phyloP scores from a whole-genome alignment of 2,888 invertebrate genomes.

The Carpatolechia fugitivella region DNA sequence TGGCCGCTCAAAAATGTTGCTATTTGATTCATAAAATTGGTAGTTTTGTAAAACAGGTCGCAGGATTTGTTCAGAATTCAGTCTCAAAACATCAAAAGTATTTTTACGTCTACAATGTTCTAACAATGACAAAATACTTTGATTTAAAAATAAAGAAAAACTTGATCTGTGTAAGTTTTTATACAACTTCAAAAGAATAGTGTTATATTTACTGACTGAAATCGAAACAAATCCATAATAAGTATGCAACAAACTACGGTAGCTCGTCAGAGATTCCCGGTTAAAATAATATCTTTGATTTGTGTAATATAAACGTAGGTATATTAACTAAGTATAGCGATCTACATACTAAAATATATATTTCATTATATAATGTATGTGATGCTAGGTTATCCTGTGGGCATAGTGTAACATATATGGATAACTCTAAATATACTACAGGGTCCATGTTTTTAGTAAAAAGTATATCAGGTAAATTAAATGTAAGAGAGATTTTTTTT shows the following conservation, averaged over 20 bases:
- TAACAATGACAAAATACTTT: no score
- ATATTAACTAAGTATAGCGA: slow-evolving; percentile 21
- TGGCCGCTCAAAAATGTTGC: no score
- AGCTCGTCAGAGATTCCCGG: slow-evolving; percentile 40
- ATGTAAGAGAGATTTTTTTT: no score
- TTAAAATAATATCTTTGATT: slow-evolving; percentile 31
- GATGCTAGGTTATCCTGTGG: slow-evolving; percentile 24
- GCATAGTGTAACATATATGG: neutral
- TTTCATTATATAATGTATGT: slow-evolving; percentile 17
- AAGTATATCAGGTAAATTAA: no score
- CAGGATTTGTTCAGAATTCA: neutral
- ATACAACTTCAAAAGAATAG: no score
- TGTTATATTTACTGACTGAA: neutral
- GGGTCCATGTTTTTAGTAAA: neutral
- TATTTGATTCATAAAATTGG: neutral
- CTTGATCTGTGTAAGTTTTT: no score
- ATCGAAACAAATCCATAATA: slow-evolving; percentile 24
- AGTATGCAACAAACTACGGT: slow-evolving; percentile 49
- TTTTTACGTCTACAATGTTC: no score
- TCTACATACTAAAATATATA: slow-evolving; percentile 20
- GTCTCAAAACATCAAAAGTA: neutral
- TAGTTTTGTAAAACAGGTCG: neutral
- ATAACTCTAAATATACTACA: slow-evolving; percentile 11
- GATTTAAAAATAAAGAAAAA: no score
- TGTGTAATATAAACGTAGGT: slow-evolving; percentile 16